Conservation (phyloP, 1,140 invertebrate genomes). For the Thaumatotibia leucotreta region DNA sequence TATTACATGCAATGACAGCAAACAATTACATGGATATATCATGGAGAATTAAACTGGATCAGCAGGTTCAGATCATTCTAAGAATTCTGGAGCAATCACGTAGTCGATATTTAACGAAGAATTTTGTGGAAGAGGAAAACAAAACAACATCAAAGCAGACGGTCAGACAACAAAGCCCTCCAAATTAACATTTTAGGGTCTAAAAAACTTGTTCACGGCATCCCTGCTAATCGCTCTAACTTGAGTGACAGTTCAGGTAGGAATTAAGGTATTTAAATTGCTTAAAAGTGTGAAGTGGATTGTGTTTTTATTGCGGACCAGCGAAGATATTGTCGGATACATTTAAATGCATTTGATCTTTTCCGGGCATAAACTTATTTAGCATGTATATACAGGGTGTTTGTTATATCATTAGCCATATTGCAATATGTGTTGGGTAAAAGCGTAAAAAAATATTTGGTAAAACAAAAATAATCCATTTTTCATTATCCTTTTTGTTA, state of each 20-base stretch:
- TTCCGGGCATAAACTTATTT: no score
- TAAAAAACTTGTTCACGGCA: constrained; percentile 10
- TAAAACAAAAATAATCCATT: no score
- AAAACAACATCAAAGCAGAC: neutral
- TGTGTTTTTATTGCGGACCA: constrained; percentile 11
- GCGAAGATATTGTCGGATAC: neutral
- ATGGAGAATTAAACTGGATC: neutral
- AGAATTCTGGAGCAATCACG: neutral
- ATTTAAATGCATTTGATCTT: constrained; percentile 17
- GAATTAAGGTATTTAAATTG: constrained; percentile 13
- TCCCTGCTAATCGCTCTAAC: constrained; percentile 7
- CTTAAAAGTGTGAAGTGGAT: constrained; percentile 16
- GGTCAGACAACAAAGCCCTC: constrained; percentile 2
- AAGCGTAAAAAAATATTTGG: no score
- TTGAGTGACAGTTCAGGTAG: constrained; percentile 10
- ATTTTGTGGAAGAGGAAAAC: neutral
- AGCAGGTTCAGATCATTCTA: neutral
- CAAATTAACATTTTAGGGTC: constrained; percentile 5
- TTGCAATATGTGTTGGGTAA: no score
- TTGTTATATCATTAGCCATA: no score
- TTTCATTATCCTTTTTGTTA: no score
- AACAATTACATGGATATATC: neutral
- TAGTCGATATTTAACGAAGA: neutral
- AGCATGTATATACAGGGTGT: no score
- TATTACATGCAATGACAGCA: no score